Conservation (phyloP, 2,888 invertebrate species). For the Amaurobius ferox region DNA sequence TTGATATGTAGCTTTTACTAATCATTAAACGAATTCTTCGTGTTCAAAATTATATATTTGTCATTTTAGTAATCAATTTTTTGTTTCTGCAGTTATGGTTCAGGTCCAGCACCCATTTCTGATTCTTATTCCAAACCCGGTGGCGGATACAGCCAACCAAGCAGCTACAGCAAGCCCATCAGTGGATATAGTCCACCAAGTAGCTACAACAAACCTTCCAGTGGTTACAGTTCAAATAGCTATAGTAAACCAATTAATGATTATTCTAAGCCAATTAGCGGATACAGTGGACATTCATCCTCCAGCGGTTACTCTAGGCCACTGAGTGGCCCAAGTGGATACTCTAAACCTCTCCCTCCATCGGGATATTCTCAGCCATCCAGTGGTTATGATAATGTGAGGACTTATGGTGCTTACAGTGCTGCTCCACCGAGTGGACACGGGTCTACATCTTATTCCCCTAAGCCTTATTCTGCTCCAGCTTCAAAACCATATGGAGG, state of each 20-base stretch:
- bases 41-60: too few species aligned
- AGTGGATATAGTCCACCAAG: conserved; percentile 1
- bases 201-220: neutral
- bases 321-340: neutral
- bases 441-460: conserved; percentile 20
- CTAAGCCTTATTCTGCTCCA: conserved; percentile 41
- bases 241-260: conserved; percentile 10
- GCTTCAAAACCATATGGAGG: conserved; percentile 7
- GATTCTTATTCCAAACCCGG: conserved; percentile 21
- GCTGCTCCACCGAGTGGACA: conserved; percentile 23
- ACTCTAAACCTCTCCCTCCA: conserved; percentile 34
- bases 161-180: neutral
- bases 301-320: neutral
- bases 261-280: conserved; percentile 32
- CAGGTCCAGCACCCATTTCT: conserved; percentile 9
- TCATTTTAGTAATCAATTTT: too few species aligned
- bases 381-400: conserved; percentile 23
- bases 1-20: too few species aligned
- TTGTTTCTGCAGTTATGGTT: conserved; percentile 19
- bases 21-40: too few species aligned
- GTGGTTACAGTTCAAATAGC: conserved; percentile 7
- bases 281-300: neutral
- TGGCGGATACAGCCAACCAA: conserved; percentile 17
- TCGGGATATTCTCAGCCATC: conserved; percentile 8
- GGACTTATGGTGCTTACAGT: conserved; percentile 44